A percentile compares a stretch with the other conserved stretches of the same genome.
phyloP scores from a whole-genome alignment of 2,888 invertebrate genomes.

The Lamellibrachia columna region DNA sequence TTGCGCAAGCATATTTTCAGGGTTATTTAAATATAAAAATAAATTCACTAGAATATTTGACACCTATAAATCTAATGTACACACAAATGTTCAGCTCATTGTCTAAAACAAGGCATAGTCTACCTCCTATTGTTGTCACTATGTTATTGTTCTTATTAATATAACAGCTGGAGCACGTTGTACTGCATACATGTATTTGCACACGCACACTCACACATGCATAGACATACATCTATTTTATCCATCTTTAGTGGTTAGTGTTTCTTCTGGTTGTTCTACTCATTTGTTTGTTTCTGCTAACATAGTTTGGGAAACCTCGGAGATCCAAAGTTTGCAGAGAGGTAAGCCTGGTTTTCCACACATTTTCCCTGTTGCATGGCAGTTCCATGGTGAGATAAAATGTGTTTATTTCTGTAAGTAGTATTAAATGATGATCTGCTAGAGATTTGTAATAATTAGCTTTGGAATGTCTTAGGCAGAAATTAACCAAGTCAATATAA shows the following conservation, averaged over 20 bases:
- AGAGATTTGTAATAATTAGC: background rate
- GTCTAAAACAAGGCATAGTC: background rate
- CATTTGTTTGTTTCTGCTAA: conserved; percentile 7
- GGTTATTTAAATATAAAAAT: no score
- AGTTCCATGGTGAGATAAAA: background rate
- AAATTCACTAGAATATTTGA: background rate
- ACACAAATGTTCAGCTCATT: background rate
- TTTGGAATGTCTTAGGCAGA: background rate
- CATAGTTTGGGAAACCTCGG: background rate
- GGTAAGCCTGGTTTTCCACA: background rate
- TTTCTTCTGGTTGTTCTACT: background rate
- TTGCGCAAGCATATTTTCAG: no score
- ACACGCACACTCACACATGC: background rate
- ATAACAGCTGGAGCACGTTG: no score
- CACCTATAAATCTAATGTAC: background rate
- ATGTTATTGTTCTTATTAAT: no score
- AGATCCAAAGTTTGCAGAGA: conserved; percentile 16
- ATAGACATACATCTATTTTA: background rate
- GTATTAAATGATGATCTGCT: background rate
- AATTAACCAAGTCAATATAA: background rate
- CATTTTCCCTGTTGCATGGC: background rate
- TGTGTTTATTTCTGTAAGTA: background rate
- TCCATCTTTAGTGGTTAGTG: background rate
- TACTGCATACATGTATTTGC: background rate
- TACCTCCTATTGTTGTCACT: no score